Evolutionary conservation across 2,113 vertebrate species (phyloP).

Genomic region (Chunga burmeisteri): DNA sequence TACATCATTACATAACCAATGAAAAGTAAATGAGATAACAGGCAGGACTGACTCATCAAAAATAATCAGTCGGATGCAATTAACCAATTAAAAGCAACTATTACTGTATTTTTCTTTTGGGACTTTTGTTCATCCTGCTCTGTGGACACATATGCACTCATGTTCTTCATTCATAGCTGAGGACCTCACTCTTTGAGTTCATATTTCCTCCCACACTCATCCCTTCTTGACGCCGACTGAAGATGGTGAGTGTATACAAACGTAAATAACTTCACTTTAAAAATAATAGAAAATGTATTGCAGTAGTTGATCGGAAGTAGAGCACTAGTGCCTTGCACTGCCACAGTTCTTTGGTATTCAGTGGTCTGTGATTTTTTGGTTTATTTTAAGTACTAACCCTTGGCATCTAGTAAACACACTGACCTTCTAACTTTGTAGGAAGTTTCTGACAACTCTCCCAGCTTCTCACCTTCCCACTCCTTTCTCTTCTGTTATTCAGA

Average conservation of each 20-base stretch:
- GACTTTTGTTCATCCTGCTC: background rate
- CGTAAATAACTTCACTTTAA: background rate
- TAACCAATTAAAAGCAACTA: background rate
- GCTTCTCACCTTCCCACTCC: background rate
- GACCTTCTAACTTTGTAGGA: background rate
- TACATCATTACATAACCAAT: background rate
- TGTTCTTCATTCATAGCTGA: background rate
- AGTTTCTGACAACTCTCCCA: background rate
- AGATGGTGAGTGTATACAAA: background rate
- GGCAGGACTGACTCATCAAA: background rate
- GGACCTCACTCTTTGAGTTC: background rate
- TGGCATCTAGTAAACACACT: background rate
- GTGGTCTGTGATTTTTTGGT: background rate
- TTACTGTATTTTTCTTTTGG: background rate
- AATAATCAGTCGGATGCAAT: background rate
- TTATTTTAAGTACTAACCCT: background rate
- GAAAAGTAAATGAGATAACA: background rate
- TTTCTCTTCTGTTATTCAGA: background rate
- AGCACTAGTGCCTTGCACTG: background rate
- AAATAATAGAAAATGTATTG: background rate
- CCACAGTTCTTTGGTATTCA: background rate
- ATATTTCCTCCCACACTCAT: background rate
- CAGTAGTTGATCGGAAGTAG: background rate
- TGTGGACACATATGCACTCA: background rate
- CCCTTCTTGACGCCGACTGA: background rate